These are phyloP conservation scores for Drosophila melanica DNA, from an alignment of 1,140 invertebrate genomes.

Conservation along the genomic window DNA sequence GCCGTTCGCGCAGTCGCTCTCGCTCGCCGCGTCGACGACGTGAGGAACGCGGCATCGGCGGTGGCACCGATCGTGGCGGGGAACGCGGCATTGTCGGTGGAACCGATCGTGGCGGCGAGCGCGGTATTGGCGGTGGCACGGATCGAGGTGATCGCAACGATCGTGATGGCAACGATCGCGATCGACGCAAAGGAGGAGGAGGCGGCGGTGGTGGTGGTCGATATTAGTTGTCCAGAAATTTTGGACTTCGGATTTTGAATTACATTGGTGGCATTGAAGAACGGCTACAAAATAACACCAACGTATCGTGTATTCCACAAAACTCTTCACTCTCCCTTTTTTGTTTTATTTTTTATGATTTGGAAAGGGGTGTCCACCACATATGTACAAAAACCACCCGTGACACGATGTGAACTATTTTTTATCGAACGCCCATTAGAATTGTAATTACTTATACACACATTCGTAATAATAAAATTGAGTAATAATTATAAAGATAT, in stretches of 20 bases:
- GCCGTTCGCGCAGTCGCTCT: constrained; percentile 84
- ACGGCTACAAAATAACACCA: constrained; percentile 41
- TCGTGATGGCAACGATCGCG: constrained; percentile 47
- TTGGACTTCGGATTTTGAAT: constrained; percentile 27
- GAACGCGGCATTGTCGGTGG: constrained; percentile 49
- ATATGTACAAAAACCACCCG: constrained; percentile 69
- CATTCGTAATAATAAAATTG: constrained; percentile 79
- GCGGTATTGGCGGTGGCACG: constrained; percentile 49
- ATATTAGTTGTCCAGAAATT: constrained; percentile 49
- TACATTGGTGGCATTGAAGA: constrained; percentile 27
- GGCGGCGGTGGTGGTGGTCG: constrained; percentile 42
- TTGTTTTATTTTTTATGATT: constrained; percentile 52
- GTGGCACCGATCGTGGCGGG: constrained; percentile 46
- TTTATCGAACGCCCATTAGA: constrained; percentile 76
- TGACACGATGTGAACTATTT: constrained; percentile 53
- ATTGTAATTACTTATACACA: constrained; percentile 79
- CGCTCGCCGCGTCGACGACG: constrained; percentile 84
- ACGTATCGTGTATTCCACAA: constrained; percentile 56
- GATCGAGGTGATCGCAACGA: constrained; percentile 43
- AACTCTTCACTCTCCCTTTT: constrained; percentile 49
- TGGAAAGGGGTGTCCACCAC: constrained; percentile 31
- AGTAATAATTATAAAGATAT: constrained; percentile 67
- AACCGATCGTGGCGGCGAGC: constrained; percentile 45
- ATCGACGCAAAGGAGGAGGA: constrained; percentile 41
- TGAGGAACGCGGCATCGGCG: constrained; percentile 49